Evolutionary conservation across 2,113 vertebrate genomes (phyloP).

Genomic region (Tapirus terrestris): DNA sequence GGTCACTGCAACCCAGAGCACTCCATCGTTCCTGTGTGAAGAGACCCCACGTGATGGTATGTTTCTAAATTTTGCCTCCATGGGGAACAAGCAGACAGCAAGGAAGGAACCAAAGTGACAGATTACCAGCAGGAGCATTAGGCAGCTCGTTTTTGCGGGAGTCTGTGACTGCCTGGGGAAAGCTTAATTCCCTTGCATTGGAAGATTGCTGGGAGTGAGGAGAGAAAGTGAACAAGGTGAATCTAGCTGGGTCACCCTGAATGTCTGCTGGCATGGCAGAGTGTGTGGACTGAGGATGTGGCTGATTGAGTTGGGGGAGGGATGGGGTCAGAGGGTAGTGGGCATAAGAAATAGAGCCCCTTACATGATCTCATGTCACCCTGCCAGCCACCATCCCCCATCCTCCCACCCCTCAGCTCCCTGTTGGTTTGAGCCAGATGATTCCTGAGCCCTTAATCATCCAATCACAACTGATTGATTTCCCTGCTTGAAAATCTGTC

Average conservation of each 20-base stretch:
- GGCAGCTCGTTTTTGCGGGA: background rate
- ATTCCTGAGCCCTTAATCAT: slow-evolving; percentile 11
- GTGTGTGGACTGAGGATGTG: background rate
- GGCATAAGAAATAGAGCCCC: background rate
- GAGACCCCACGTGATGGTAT: slow-evolving; percentile 85
- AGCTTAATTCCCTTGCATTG: background rate
- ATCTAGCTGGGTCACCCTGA: background rate
- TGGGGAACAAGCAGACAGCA: slow-evolving; percentile 62
- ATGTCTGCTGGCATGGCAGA: background rate
- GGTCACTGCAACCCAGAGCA: slow-evolving; percentile 76
- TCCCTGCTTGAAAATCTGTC: slow-evolving; percentile 52
- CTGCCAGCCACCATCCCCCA: background rate
- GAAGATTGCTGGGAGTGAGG: background rate
- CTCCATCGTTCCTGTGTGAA: slow-evolving; percentile 74
- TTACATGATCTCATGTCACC: slow-evolving; percentile 12
- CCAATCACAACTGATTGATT: background rate
- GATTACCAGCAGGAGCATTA: background rate
- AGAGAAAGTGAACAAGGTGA: background rate
- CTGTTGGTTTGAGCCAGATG: slow-evolving; percentile 60
- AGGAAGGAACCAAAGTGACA: background rate
- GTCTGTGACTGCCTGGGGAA: background rate
- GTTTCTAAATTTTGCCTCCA: slow-evolving; percentile 84
- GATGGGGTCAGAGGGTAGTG: background rate
- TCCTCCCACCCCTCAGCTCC: background rate
- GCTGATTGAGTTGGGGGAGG: background rate